phyloP scores from a whole-genome alignment of 2,888 invertebrate genomes.

The Drosophila stalkeri region DNA sequence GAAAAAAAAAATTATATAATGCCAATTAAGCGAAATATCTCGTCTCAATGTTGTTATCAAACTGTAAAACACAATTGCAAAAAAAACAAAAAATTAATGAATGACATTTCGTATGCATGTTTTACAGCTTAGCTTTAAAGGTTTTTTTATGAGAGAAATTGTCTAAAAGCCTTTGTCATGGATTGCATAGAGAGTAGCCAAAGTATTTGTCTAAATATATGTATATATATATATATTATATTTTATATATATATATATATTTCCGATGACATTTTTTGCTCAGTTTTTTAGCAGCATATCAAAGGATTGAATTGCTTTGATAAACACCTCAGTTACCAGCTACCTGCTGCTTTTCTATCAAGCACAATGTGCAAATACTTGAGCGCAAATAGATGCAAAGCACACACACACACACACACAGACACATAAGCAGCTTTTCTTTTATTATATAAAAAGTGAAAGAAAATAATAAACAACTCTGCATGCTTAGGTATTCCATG shows the following conservation, averaged over 20 bases:
- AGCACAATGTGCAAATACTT: slow-evolving; percentile 38
- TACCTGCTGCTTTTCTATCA: slow-evolving; percentile 26
- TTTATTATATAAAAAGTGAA: slow-evolving; percentile 49
- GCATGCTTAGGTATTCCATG: slow-evolving; percentile 37
- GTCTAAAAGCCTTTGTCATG: background rate
- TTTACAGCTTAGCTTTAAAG: background rate
- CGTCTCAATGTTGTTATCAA: slow-evolving; percentile 40
- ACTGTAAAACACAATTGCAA: slow-evolving; percentile 25
- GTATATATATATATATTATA: background rate
- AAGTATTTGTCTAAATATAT: slow-evolving; percentile 2
- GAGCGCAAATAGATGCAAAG: slow-evolving; percentile 32
- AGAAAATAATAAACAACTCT: slow-evolving; percentile 30
- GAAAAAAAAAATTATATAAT: slow-evolving; percentile 42
- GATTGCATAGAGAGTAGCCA: slow-evolving; percentile 19
- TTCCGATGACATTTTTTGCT: slow-evolving; percentile 8
- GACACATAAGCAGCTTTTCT: slow-evolving; percentile 65
- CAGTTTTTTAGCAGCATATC: slow-evolving; percentile 39
- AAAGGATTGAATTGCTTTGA: slow-evolving; percentile 59
- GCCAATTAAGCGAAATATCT: slow-evolving; percentile 62
- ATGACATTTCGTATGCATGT: background rate
- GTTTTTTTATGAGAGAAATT: background rate
- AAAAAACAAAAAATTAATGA: slow-evolving; percentile 17
- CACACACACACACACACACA: background rate
- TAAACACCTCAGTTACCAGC: slow-evolving; percentile 44
- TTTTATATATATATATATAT: background rate